Conservation (phyloP, 1,140 invertebrate species). For the Pseudoatta argentina region DNA sequence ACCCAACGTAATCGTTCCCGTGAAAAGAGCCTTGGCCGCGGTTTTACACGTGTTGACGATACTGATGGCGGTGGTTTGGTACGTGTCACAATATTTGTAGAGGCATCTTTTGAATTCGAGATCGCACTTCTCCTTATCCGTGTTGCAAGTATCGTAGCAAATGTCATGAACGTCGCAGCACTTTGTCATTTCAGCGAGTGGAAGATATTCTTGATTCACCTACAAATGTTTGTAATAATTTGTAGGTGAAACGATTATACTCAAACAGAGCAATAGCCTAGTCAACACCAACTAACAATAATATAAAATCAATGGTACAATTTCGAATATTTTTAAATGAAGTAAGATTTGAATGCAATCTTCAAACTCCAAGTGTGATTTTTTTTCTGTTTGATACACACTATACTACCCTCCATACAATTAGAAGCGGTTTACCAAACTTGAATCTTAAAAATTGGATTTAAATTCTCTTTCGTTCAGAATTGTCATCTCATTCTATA, state of each 20-base stretch:
- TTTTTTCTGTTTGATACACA: no score
- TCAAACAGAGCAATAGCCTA: not conserved
- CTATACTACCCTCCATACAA: no score
- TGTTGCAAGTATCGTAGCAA: conserved; percentile 96
- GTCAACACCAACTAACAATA: no score
- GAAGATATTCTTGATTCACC: conserved; percentile 91
- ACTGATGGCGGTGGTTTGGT: conserved; percentile 88
- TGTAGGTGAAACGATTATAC: not conserved
- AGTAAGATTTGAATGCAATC: no score
- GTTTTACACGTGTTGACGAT: conserved; percentile 93
- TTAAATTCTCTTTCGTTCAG: no score
- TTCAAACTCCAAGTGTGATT: no score
- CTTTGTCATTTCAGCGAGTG: conserved; percentile 91
- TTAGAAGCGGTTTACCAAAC: no score
- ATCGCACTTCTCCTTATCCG: conserved; percentile 94
- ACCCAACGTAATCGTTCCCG: conserved; percentile 92
- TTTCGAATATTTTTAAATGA: no score
- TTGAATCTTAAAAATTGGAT: no score
- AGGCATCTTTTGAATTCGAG: conserved; percentile 94
- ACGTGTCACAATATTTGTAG: conserved; percentile 93
- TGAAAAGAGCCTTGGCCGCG: conserved; percentile 93
- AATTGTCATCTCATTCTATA: no score
- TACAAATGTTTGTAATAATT: conserved; percentile 83
- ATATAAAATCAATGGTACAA: no score
- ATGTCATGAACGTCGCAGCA: conserved; percentile 95